Conservation (phyloP, 2,797 vertebrate species). For the Rhinatrema bivittatum region DNA sequence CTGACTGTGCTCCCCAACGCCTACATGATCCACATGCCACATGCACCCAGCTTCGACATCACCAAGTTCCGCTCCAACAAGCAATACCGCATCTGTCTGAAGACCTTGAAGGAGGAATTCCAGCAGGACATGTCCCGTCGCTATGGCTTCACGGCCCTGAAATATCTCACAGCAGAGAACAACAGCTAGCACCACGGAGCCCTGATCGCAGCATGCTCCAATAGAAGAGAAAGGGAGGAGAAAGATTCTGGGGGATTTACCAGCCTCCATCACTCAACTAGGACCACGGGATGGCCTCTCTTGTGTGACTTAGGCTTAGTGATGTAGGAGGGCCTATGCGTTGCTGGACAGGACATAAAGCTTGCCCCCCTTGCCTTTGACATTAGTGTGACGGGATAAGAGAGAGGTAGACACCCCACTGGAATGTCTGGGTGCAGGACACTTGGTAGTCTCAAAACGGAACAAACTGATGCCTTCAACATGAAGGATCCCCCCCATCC, state of each 20-base stretch:
- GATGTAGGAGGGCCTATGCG: conserved; percentile 30
- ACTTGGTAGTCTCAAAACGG: conserved; percentile 8
- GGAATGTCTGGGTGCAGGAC: neutral
- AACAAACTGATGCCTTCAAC: conserved; percentile 27
- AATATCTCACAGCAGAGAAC: conserved; percentile 97
- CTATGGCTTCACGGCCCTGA: conserved; percentile 91
- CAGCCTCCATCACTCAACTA: conserved; percentile 28
- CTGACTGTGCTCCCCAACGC: conserved; percentile 94
- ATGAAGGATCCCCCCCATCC: conserved; percentile 30
- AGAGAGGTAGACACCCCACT: rapidly evolving
- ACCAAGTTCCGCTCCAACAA: conserved; percentile 98
- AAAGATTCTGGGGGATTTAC: conserved; percentile 4
- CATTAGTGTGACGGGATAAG: neutral
- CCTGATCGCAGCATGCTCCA: no score
- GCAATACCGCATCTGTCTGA: conserved; percentile 96
- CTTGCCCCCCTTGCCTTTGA: neutral
- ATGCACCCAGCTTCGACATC: conserved; percentile 97
- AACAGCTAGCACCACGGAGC: conserved; percentile 77
- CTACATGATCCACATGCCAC: conserved; percentile 99
- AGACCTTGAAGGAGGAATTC: conserved; percentile 96
- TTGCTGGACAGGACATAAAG: conserved; percentile 1
- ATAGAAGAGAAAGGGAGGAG: conserved; percentile 1
- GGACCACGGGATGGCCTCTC: conserved; percentile 27
- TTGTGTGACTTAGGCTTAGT: conserved; percentile 30
- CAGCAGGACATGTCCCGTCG: conserved; percentile 96